Evolutionary conservation across 2,113 vertebrate genomes (phyloP), one percentile per base, ranked within the genome.

Genomic region (Myodes glareolus): DNA sequence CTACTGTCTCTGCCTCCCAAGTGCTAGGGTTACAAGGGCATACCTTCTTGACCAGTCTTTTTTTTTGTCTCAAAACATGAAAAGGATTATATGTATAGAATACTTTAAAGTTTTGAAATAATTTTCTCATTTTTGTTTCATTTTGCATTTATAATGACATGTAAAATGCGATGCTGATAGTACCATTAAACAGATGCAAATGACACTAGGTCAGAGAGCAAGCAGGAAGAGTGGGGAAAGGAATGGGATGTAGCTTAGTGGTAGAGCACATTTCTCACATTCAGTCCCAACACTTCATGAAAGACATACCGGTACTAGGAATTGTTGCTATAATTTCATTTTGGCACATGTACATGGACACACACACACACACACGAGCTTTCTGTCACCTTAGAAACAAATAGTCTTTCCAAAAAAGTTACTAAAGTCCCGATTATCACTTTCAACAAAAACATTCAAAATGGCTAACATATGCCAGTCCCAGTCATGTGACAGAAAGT

Each of bases 301-400:
- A 76, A 78, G 76, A 80, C 47, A 80, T 31, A 33, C 8, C 19
- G 27, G 27, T 31, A 52, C 68, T 52, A 36, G n/a, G 87, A 84
- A 21, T n/a, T 63, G 50, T 63, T 61, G 13, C 45, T 77, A 29
- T 47, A 77, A 47, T 42, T 47, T 23, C 36, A 10, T 39, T 89
- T n/a, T 75, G 25, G n/a, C 50, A 61, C 80, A 42, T 39, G 31
- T 14, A 50, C 76, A 33, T 31, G 29, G 4, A 50, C 3, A 50
- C 5, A 47, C 39, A 77, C 25, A 77, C 31, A 81, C 17, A 80
- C 3, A 55, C 19, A n/a, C 17, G 36, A 61, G 3, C 42, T 91
- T 47, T 85, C 17, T 45, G 36, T 89, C 52, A 81, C 42, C 45
- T 36, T 47, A 55, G 84, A 81, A 97, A 95, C 25, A 94, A 93